phyloP scores from a whole-genome alignment of 2,113 vertebrate genomes.

The Patagioenas fasciata region DNA sequence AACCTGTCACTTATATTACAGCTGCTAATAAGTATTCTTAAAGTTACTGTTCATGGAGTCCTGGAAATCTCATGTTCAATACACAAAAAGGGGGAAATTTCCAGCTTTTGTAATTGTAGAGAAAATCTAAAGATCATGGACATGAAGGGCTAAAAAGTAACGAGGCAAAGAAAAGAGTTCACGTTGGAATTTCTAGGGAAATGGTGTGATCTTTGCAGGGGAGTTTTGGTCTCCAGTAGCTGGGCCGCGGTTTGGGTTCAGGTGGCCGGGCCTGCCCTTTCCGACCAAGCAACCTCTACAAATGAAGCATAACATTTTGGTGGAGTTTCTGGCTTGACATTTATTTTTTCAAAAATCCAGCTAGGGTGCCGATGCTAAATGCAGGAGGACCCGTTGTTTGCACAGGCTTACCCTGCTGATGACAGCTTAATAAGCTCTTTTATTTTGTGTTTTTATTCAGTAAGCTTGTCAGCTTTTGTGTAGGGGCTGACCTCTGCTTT shows the following conservation, averaged over 20 bases:
- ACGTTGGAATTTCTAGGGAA: neutral
- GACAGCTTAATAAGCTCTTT: slow-evolving; percentile 70
- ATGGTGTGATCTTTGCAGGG: rapidly evolving
- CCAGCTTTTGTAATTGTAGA: neutral
- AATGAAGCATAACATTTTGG: neutral
- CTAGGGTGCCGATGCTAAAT: neutral
- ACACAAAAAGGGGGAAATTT: neutral
- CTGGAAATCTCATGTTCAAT: neutral
- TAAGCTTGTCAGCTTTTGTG: slow-evolving; percentile 70
- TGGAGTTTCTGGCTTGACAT: neutral
- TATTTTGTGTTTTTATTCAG: slow-evolving; percentile 71
- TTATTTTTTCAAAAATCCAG: neutral
- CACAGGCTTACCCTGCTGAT: slow-evolving; percentile 52
- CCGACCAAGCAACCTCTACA: neutral
- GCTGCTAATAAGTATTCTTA: neutral
- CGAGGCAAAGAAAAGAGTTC: neutral
- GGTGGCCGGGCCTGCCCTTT: neutral
- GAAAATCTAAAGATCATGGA: neutral
- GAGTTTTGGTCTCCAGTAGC: neutral
- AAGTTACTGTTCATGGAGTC: rapidly evolving
- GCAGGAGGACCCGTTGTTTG: slow-evolving; percentile 4
- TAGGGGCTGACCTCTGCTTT: slow-evolving; percentile 67
- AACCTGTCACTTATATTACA: neutral
- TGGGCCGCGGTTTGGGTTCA: rapidly evolving
- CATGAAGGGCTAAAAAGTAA: neutral